Evolutionary conservation across 1,140 invertebrate species (phyloP), one percentile per base, ranked within the genome.

Genomic region (Calosoma granatense): DNA sequence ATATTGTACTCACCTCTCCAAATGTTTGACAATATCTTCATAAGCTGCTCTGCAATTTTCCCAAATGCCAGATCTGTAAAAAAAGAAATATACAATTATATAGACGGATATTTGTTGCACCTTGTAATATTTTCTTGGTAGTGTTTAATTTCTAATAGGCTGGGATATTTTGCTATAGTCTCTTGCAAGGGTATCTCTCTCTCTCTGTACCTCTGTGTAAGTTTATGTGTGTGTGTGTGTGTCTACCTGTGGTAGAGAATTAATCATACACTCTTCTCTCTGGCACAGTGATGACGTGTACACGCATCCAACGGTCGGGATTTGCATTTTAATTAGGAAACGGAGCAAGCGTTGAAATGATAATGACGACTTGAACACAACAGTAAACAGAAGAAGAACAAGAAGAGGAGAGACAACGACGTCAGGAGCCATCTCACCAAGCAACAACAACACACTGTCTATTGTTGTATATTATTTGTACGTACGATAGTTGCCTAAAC

Each of bases 11-110:
- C 84, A 90, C 84, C 90, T 88, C 82, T 92, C 89, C 67, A 92
- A 81, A 71, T 92, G 90, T 80, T 92, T 93, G 53, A 92, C 89
- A 72, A 92, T 91, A 75, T 93, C 90, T 76, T 93, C 90, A 73
- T 92, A 93, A 65, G 89, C 89, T 61, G 89, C 89, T 73, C 90
- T 82, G 78, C 90, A 92, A 76, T 92, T 92, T 78, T 94, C 90
- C 90, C 90, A 94, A 72, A 92, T 88, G 66, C 88, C 89, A 70
- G 89, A 90, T 75, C 90, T 91, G 79, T 55, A 75, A 71, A 73
- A 60, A 56, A 47, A 53, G 30, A 58, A 55, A 51, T 17, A 39
- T 58, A 60, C 17, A 53, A 39, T 60, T 52, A 51, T 20, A 20
- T 17, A 62, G 69, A 70, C 72, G 63, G 67, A 67, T 71, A 72